Conservation (phyloP, 1,140 invertebrate species). For the Hycleus cichorii region DNA sequence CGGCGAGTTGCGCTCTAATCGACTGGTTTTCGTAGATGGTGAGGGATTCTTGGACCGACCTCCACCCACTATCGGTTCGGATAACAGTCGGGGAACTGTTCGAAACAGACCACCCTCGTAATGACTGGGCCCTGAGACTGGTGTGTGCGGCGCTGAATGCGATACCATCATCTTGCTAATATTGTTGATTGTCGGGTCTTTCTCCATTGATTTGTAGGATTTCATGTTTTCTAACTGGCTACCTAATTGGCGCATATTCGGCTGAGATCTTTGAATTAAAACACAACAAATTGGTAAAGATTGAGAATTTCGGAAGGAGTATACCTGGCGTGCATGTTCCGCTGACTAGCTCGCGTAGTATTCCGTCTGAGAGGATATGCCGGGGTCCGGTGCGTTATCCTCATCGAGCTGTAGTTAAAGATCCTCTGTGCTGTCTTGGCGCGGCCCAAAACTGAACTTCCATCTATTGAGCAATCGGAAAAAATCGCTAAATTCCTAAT, state of each 20-base stretch:
- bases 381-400: constrained; percentile 40
- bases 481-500: neutral
- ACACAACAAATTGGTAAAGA: neutral
- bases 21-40: constrained; percentile 17
- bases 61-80: constrained; percentile 34
- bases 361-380: constrained; percentile 45
- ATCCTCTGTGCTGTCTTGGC: constrained; percentile 40
- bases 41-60: constrained; percentile 20
- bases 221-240: constrained; percentile 32
- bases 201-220: constrained; percentile 30
- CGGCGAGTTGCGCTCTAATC: constrained; percentile 19
- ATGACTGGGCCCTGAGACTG: constrained; percentile 31
- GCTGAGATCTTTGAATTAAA: constrained; percentile 31
- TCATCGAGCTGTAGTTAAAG: constrained; percentile 47
- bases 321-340: constrained; percentile 33
- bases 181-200: constrained; percentile 27
- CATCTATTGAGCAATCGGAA: constrained; percentile 21
- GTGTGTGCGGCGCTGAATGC: constrained; percentile 39
- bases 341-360: constrained; percentile 44
- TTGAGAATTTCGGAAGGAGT: neutral
- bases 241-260: constrained; percentile 39
- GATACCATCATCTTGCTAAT: constrained; percentile 33
- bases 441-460: constrained; percentile 35
- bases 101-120: constrained; percentile 25
- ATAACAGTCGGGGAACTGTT: constrained; percentile 33